Conservation (phyloP, 2,113 vertebrate genomes). For the Fulica atra region DNA sequence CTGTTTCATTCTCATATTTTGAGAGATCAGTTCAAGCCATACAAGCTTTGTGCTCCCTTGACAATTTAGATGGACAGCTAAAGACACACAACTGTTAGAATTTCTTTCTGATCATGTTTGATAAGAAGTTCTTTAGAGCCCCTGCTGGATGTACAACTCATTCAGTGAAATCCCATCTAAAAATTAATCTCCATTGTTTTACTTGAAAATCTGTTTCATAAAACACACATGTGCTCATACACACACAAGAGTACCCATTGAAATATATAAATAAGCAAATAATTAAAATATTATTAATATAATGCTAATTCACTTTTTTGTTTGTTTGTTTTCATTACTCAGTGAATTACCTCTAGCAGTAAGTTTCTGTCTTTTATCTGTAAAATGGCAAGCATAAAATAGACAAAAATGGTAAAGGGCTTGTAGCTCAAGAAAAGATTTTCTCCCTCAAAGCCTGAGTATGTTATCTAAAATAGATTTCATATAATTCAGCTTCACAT, state of each 20-base stretch:
- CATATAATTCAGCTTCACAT: background rate
- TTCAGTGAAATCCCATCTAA: background rate
- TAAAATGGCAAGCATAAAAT: background rate
- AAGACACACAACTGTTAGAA: background rate
- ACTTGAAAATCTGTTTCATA: background rate
- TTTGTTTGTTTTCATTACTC: background rate
- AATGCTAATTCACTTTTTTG: background rate
- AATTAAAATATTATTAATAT: background rate
- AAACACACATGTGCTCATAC: background rate
- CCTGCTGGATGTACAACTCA: background rate
- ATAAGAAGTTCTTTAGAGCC: background rate
- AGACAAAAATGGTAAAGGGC: background rate
- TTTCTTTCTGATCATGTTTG: background rate
- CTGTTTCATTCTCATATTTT: background rate
- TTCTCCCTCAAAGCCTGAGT: background rate
- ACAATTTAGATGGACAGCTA: background rate
- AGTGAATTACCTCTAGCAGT: background rate
- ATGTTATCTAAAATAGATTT: conserved; percentile 10
- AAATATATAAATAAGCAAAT: background rate
- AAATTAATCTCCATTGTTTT: background rate
- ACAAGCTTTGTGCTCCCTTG: background rate
- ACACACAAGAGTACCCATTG: background rate
- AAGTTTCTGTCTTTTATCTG: background rate
- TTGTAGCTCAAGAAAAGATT: background rate
- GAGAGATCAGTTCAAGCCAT: background rate